These are phyloP conservation scores for Hydraecia micacea DNA, from an alignment of 2,888 invertebrate genomes.

Conservation along the genomic window DNA sequence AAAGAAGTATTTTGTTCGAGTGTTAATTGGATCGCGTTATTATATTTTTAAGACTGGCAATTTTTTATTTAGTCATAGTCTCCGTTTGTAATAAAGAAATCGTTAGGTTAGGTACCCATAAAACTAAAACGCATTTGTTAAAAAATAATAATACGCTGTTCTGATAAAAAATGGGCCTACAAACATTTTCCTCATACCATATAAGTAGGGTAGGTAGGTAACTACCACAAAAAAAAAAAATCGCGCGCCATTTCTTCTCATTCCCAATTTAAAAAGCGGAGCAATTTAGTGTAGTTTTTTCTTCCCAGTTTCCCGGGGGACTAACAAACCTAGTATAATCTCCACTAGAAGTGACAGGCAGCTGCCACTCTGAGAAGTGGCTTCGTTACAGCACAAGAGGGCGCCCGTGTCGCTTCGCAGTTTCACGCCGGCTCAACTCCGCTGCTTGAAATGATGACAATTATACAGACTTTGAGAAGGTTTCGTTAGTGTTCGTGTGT, in stretches of 20 bases:
- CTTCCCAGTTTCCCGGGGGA: slow-evolving; percentile 44
- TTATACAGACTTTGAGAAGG: slow-evolving; percentile 68
- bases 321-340: slow-evolving; percentile 68
- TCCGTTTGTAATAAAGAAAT: too few relatives aligned
- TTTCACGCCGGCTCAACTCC: slow-evolving; percentile 61
- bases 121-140: neutral
- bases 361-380: slow-evolving; percentile 81
- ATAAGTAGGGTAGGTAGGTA: too few relatives aligned
- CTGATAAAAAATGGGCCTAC: neutral
- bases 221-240: neutral
- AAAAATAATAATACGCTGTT: neutral
- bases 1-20: slow-evolving; percentile 14
- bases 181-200: neutral
- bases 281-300: slow-evolving; percentile 47
- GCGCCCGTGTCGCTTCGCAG: slow-evolving; percentile 64
- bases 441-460: slow-evolving; percentile 69
- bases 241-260: slow-evolving; percentile 1
- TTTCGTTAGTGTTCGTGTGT: slow-evolving; percentile 40
- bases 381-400: slow-evolving; percentile 81
- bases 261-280: slow-evolving; percentile 54
- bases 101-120: too few relatives aligned
- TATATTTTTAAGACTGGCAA: neutral
- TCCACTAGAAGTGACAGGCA: slow-evolving; percentile 77
- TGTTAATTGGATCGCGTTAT: slow-evolving; percentile 24
- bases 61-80: neutral